Evolutionary conservation across 2,888 invertebrate genomes (phyloP).

Genomic region (Drosophila birchii): DNA sequence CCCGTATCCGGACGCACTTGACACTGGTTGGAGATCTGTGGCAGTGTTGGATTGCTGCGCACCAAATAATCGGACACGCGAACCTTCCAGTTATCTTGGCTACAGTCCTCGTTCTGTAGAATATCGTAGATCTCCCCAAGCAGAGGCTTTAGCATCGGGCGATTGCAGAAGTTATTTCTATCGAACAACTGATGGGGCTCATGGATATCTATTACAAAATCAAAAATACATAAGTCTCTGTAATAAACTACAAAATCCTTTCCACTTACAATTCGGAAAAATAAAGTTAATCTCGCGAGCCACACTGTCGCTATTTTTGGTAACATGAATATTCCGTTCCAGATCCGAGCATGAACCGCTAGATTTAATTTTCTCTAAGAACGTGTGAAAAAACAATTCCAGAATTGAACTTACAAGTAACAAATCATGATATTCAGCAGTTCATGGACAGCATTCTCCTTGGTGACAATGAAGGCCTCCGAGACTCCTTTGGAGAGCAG

Average conservation of each 20-base stretch:
- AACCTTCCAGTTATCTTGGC: slow-evolving; percentile 68
- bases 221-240: neutral
- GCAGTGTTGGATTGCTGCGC: slow-evolving; percentile 63
- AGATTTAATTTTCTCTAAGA: slow-evolving; percentile 53
- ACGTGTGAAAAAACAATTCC: too few relatives aligned
- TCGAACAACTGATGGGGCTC: slow-evolving; percentile 88
- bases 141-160: slow-evolving; percentile 65
- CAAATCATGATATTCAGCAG: slow-evolving; percentile 85
- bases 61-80: slow-evolving; percentile 71
- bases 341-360: slow-evolving; percentile 88
- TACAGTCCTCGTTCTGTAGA: slow-evolving; percentile 57
- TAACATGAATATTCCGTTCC: slow-evolving; percentile 93
- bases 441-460: slow-evolving; percentile 89
- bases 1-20: slow-evolving; percentile 40
- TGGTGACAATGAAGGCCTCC: slow-evolving; percentile 89
- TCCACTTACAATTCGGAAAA: slow-evolving; percentile 88
- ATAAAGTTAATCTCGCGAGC: slow-evolving; percentile 94
- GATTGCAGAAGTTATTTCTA: slow-evolving; percentile 56
- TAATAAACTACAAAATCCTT: neutral
- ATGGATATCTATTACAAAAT: slow-evolving; percentile 87
- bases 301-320: slow-evolving; percentile 88
- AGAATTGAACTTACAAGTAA: slow-evolving; percentile 73
- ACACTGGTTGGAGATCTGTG: slow-evolving; percentile 71
- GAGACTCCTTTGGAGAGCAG: slow-evolving; percentile 92
- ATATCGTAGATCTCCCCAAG: slow-evolving; percentile 69